Evolutionary conservation across 2,888 invertebrate species (phyloP), one percentile per base, ranked within the genome.

Genomic region (Pseudococcus viburni): DNA sequence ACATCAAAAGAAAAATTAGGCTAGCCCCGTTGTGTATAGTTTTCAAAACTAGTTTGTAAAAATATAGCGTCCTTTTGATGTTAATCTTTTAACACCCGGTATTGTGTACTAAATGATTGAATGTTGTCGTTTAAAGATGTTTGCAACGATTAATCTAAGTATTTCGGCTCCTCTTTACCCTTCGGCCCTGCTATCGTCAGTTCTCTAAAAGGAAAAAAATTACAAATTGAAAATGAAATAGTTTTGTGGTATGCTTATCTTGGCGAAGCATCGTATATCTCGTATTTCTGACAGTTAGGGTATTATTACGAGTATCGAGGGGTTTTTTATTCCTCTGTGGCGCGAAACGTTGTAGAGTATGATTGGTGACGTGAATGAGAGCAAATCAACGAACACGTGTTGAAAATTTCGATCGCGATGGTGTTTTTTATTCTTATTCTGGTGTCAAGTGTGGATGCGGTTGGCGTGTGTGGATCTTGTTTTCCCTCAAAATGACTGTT

Each of bases 1-100:
- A 87, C 87, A 68, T 87, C 87, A 87, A 87, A 87, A 87, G 87
- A 87, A 87, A 87, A 87, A 87, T 87, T 87, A 87, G 87, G 87
- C 77, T 80, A 77, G 87, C 87, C 48, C 80, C 26, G 85, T 55
- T 77, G 80, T 77, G 80, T 87, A 87, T 87, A 87, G 87, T 87
- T 87, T 87, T 80, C 87, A 87, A 87, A 87, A 87, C 87, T 87
- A 87, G 87, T 87, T 87, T 73, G 87, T 87, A 87, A 87, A 87
- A 87, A 87, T 87, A 87, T 87, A 87, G 87, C 87, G 73, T 87
- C 87, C 51, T 87, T 87, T 87, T 87, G 87, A 87, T 87, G 87
- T 87, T 87, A 87, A 87, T 87, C 87, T 87, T 80, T 87, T 87
- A 87, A 87, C 87, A 87, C 87, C 87, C 80, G 87, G 86, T 80